Evolutionary conservation across 1,140 invertebrate species (phyloP), one percentile per base, ranked within the genome.

Genomic region (Rhagoletis zephyria): DNA sequence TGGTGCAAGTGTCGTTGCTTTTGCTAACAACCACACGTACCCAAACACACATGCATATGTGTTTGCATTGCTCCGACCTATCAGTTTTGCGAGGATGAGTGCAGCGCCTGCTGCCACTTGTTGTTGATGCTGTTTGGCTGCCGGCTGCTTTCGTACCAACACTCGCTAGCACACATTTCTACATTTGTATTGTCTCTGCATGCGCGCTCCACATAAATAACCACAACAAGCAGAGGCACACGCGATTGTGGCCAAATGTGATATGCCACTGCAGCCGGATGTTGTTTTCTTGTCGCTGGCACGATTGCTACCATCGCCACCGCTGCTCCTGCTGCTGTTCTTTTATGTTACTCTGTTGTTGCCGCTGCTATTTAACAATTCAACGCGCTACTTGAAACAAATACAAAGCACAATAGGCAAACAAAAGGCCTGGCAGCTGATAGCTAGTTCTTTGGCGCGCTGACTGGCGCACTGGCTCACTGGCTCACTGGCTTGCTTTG

Each of bases 351-450:
- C 30, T 30, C 30, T 30, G 30, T 30, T 30, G 30, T 30, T 30
- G 74, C n/a, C 7, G 4, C 48, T 56, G 16, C 74, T 81, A 42
- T 81, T 81, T 81, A 81, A 81, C 74, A 81, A 81, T 81, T 81
- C 74, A 81, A 30, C 74, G 74, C 74, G 74, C 48, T 19, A 81
- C 45, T 81, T 81, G 74, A n/a, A 81, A 81, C 74, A 81, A 81
- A 19, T 81, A 56, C 10, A 74, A 81, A 81, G 30, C n/a, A 81
- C 74, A 81, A 81, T 56, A 12, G 74, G 48, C 74, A 51, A 81
- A 81, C 74, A 81, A 56, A n/a, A 56, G 74, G 51, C 74, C 70
- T n/a, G 70, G 42, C 70, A 51, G 48, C 42, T 77, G 70, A 77
- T 77, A 59, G 48, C 48, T 30, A 30, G 30, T 30, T 30, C 30